Percentiles rank a stretch among this genome's conserved stretches.
These are phyloP conservation scores for Aplidium turbinatum DNA, from an alignment of 23 tunicate species.

Conservation along the genomic window DNA sequence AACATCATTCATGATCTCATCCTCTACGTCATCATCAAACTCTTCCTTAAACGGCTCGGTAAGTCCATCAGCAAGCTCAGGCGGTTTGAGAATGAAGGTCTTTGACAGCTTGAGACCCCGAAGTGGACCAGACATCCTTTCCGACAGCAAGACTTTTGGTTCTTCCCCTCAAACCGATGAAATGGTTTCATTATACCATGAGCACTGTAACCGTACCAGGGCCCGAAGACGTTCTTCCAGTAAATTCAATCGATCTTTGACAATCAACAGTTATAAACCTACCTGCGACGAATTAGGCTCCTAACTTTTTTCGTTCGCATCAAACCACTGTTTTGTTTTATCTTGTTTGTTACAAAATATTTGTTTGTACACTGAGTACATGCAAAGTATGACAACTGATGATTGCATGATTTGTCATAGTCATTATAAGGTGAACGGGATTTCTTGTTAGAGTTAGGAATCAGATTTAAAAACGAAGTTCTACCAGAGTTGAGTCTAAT, in stretches of 20 bases:
- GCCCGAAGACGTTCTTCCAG: conserved; percentile 12
- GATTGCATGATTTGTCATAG: too few relatives aligned
- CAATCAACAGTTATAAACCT: background rate
- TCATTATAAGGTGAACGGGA: too few relatives aligned
- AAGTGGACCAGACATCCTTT: conserved; percentile 22
- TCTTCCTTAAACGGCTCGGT: conserved; percentile 57
- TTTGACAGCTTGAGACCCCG: conserved; percentile 13
- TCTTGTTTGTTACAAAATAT: too few relatives aligned
- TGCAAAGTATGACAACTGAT: too few relatives aligned
- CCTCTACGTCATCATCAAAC: conserved; percentile 54
- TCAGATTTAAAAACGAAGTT: too few relatives aligned
- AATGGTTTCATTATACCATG: conserved; percentile 24
- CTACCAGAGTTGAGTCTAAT: too few relatives aligned
- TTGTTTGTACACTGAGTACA: too few relatives aligned
- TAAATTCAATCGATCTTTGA: background rate
- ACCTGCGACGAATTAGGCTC: background rate
- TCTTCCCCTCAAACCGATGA: conserved; percentile 28
- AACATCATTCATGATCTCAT: conserved; percentile 16
- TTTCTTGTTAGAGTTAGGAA: too few relatives aligned
- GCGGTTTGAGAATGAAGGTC: conserved; percentile 4
- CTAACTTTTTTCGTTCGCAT: too few relatives aligned
- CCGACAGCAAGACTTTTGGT: background rate
- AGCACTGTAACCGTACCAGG: conserved; percentile 34
- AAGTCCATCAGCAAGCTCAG: conserved; percentile 19
- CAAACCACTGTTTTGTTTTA: too few relatives aligned